Conservation (phyloP, 2,113 vertebrate genomes). For the Heteronetta atricapilla region DNA sequence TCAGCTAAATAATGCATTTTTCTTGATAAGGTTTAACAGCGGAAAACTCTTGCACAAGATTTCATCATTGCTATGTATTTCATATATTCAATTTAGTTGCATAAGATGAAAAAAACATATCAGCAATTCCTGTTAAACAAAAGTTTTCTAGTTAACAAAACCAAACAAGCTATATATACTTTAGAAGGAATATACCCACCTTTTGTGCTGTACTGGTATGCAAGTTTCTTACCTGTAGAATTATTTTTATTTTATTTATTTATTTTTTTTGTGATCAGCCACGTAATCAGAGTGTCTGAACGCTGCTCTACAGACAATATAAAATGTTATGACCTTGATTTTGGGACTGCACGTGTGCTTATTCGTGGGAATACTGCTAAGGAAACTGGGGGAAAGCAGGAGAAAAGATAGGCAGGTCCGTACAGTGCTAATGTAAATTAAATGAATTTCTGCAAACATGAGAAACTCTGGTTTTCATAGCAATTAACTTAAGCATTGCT, state of each 20-base stretch:
- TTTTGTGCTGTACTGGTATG: neutral
- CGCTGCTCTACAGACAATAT: neutral
- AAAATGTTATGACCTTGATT: neutral
- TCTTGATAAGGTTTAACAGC: neutral
- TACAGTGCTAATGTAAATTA: neutral
- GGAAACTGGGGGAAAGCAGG: neutral
- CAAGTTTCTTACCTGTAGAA: neutral
- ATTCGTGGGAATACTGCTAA: neutral
- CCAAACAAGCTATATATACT: neutral
- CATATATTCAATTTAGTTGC: neutral
- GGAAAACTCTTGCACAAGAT: neutral
- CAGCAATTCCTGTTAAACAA: neutral
- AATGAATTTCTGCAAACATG: neutral
- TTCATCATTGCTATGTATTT: neutral
- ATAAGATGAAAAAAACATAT: neutral
- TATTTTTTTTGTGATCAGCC: neutral
- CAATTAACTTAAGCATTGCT: neutral
- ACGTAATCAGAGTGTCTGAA: neutral
- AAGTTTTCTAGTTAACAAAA: neutral
- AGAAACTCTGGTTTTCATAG: slow-evolving; percentile 4
- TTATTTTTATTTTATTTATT: too few relatives aligned
- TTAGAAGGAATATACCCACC: neutral
- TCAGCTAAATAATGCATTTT: neutral
- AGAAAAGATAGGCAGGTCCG: neutral
- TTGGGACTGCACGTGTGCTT: neutral